Evolutionary conservation across 2,797 vertebrate species (phyloP), one percentile per base, ranked within the genome.

Genomic region (Tragelaphus oryx): DNA sequence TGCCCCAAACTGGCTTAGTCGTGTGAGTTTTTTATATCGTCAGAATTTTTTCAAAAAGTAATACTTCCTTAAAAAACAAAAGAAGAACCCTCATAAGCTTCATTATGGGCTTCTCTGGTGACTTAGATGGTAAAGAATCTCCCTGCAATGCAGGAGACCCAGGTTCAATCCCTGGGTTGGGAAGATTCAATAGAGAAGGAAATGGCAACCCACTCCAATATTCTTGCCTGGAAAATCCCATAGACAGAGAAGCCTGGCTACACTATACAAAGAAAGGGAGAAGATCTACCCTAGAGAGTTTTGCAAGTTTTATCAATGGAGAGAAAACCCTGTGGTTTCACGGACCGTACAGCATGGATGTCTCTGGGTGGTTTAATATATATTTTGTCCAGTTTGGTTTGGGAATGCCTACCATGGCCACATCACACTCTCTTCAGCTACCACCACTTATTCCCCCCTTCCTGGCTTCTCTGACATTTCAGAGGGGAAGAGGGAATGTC

Each of bases 401-500:
- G 2, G 30, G 74, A 55, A 20, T 82, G 5, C 41, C 41, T 7
- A 1, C 37, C 50, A 41, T 46, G 44, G 33, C 41, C 59, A 48
- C 1, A 14, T 6, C 22, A 6, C 8, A 9, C 5, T 24, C n/a
- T 82, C n/a, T 55, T 76, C 14, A 55, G 37, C 30, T 75, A 0
- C 65, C 6, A 7, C 18, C 7, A 8, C 28, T 37, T 48, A 8
- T 2, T 6, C 0, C 57, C 76, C 52, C 0, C 2, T 44, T 80
- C 46, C 8, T 62, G 54, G n/a, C 16, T 92, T 91, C 75, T 85
- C 37, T 37, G 76, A 62, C 30, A 3, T 94, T 84, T 80, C 71
- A 50, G 17, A 14, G 44, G 24, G 50, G 7, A 33, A 4, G 13
- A 12, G 71, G 48, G 48, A 65, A 74, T 54, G 4, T 8, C 74